Evolutionary conservation across 2,797 vertebrate genomes (phyloP), one percentile per base, ranked within the genome.

Genomic region (Kryptolebias ocellatus): DNA sequence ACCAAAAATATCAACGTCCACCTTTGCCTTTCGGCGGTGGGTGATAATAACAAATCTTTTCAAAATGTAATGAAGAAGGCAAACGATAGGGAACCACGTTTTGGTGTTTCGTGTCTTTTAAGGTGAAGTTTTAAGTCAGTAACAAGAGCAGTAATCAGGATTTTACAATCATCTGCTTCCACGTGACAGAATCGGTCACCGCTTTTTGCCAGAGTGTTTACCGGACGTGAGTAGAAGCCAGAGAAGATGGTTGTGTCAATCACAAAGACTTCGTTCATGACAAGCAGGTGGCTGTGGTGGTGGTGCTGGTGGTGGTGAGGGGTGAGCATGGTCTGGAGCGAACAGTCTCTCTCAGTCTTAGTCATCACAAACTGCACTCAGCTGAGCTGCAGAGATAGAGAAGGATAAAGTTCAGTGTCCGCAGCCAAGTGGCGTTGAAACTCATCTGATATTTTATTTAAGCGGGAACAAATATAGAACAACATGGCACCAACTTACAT

Each of bases 261-360:
- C 89, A 92, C 90, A 92, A 93, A 91, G 92, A 70, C 87, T 79
- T 77, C 79, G 81, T 93, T 90, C 91, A 91, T 90, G 83, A 80
- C 67, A 85, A 87, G 86, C 92, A 92, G 92, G 92, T 92, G 92
- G 88, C 88, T 78, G 78, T 70, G 79, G 76, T 59, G 74, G 70
- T 47, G 49, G 58, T 51, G 50, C 76, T 45, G 73, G 74, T 31
- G 72, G 72, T 72, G 83, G 74, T 56, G 72, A 78, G 64, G 74
- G 77, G 80, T 53, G 80, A 65, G 77, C 27, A 42, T 76, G 74
- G 74, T 74, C 77, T 79, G 70, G 53, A 67, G 74, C 76, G 67
- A 90, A 92, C 84, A 88, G 87, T 83, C 89, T 80, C 85, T 74
- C 79, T 90, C 76, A 89, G 85, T 91, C 76, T 83, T 67, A 83